Evolutionary conservation across 2,888 invertebrate species (phyloP).

Genomic region (Ichneumoninae sp.): DNA sequence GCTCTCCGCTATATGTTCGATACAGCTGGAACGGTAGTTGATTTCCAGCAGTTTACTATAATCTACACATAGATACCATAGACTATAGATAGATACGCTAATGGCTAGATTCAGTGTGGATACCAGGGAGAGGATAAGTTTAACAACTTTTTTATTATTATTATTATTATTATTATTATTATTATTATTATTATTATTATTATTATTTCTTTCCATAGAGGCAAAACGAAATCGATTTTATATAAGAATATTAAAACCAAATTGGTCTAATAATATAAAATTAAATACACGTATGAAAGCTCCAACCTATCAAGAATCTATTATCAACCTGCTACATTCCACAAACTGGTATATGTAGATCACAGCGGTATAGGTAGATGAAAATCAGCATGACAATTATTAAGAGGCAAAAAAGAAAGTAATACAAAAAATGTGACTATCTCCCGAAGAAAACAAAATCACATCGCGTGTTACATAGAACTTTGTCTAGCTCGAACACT

Average conservation of each 20-base stretch:
- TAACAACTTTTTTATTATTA: background rate
- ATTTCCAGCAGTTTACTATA: conserved; percentile 49
- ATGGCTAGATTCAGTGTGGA: background rate
- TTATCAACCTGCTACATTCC: background rate
- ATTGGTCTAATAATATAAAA: background rate
- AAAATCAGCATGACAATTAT: background rate
- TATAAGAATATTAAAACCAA: background rate
- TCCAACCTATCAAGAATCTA: background rate
- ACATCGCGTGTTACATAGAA: conserved; percentile 22
- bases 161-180: background rate
- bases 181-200: background rate
- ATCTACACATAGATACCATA: background rate
- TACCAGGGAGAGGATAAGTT: conserved; percentile 2
- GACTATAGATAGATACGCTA: background rate
- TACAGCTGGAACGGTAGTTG: background rate
- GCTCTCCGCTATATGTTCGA: background rate
- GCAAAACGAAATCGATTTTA: background rate
- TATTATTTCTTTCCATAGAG: background rate
- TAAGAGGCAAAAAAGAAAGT: background rate
- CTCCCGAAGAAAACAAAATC: background rate
- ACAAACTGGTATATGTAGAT: background rate
- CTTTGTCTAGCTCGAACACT: conserved; percentile 11
- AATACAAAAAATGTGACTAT: background rate
- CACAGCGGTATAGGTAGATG: conserved; percentile 1
- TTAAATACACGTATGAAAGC: background rate